phyloP scores from a whole-genome alignment of 1,140 invertebrate genomes.

The Acyrthosiphon pisum region DNA sequence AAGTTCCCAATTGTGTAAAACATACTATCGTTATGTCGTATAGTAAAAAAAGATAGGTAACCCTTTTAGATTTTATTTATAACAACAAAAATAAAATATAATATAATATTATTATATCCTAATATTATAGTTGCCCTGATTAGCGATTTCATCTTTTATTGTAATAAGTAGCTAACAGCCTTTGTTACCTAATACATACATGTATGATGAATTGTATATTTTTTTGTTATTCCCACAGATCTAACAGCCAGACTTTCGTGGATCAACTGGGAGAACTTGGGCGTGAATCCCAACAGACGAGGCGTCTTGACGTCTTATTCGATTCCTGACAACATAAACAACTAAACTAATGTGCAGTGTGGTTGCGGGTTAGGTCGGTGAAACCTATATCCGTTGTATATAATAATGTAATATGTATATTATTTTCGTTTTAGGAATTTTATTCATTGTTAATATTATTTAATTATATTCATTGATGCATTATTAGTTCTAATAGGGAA shows the following conservation, averaged over 20 bases:
- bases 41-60: no score
- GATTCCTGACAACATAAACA: slow-evolving; percentile 76
- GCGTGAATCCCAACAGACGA: slow-evolving; percentile 85
- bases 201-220: neutral
- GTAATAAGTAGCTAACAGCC: neutral
- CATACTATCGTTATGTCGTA: no score
- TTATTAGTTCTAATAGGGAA: neutral
- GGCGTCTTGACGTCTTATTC: slow-evolving; percentile 81
- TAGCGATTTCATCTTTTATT: neutral
- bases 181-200: neutral
- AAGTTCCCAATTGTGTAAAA: no score
- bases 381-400: neutral
- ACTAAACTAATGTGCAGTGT: neutral
- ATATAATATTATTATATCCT: no score
- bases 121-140: no score
- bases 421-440: neutral
- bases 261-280: slow-evolving; percentile 99
- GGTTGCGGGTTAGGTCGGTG: neutral
- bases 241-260: slow-evolving; percentile 94
- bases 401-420: neutral
- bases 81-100: no score
- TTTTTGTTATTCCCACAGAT: slow-evolving; percentile 71
- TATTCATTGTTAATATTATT: neutral
- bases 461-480: neutral
- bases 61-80: no score